Conservation (phyloP, 2,113 vertebrate species). For the Mesocricetus auratus region DNA sequence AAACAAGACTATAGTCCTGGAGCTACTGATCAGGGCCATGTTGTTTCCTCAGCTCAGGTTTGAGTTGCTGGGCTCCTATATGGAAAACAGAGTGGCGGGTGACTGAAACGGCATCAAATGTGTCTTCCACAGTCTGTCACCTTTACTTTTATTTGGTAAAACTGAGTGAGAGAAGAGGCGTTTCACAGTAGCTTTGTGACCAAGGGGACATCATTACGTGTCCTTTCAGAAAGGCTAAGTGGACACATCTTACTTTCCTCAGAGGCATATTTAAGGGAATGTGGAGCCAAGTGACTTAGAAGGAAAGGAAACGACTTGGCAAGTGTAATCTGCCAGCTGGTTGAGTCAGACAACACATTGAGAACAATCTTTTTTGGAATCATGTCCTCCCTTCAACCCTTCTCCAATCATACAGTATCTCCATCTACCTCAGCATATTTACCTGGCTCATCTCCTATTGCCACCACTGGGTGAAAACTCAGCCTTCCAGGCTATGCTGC, state of each 20-base stretch:
- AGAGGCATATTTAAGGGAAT: constrained; percentile 59
- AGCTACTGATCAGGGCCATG: neutral
- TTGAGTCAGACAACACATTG: constrained; percentile 81
- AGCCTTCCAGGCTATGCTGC: neutral
- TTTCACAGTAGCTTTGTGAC: neutral
- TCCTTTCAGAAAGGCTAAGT: constrained; percentile 44
- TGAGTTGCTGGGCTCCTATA: neutral
- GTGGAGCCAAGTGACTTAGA: constrained; percentile 74
- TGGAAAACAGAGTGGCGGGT: neutral
- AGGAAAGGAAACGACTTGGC: constrained; percentile 77
- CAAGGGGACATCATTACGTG: neutral
- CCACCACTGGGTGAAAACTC: neutral
- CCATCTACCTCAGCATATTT: constrained; percentile 32
- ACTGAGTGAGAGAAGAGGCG: neutral
- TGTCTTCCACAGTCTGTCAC: neutral
- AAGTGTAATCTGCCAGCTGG: constrained; percentile 74
- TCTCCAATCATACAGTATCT: constrained; percentile 37
- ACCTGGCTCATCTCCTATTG: neutral
- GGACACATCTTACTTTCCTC: constrained; percentile 36
- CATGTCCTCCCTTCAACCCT: constrained; percentile 75
- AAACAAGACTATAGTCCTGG: neutral
- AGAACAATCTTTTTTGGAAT: constrained; percentile 78
- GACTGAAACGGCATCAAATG: neutral
- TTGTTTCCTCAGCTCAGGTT: neutral
- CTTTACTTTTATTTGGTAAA: constrained; percentile 42